Conservation (phyloP, 2,888 invertebrate species). For the Sceliomorpha sp. region DNA sequence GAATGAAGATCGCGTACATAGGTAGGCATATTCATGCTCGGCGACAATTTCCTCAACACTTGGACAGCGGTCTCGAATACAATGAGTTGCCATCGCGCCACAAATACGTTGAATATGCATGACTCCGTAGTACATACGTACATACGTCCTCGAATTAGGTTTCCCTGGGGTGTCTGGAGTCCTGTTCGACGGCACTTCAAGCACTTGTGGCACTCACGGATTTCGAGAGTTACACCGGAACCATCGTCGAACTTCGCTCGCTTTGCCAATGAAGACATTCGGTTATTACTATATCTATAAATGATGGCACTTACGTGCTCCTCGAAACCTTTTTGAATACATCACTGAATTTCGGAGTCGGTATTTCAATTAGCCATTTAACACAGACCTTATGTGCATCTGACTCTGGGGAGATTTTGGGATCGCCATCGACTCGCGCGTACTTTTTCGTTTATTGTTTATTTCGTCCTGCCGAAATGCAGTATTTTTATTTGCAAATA, state of each 20-base stretch:
- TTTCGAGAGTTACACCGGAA: conserved; percentile 56
- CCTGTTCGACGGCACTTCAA: conserved; percentile 65
- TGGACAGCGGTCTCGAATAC: conserved; percentile 62
- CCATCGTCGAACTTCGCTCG: conserved; percentile 45
- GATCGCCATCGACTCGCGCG: no score
- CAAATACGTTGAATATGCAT: conserved; percentile 77
- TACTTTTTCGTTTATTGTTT: no score
- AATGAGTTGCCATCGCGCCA: conserved; percentile 66
- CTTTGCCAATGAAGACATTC: conserved; percentile 40
- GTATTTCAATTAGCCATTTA: conserved; percentile 31
- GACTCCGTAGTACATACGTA: conserved; percentile 62
- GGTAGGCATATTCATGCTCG: conserved; percentile 50
- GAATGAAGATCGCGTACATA: conserved; percentile 32
- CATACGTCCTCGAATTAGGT: conserved; percentile 74
- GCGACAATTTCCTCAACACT: conserved; percentile 66
- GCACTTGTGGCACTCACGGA: conserved; percentile 64
- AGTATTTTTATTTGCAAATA: no score
- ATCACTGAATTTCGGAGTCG: conserved; percentile 26
- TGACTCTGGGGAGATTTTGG: no score
- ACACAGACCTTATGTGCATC: no score
- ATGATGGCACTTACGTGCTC: conserved; percentile 29
- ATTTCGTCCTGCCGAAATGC: no score
- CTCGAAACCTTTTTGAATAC: conserved; percentile 39
- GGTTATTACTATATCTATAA: conserved; percentile 37
- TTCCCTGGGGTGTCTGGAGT: conserved; percentile 68